These are phyloP conservation scores for Atrina japonica DNA, from an alignment of 2,888 invertebrate species.

Conservation along the genomic window DNA sequence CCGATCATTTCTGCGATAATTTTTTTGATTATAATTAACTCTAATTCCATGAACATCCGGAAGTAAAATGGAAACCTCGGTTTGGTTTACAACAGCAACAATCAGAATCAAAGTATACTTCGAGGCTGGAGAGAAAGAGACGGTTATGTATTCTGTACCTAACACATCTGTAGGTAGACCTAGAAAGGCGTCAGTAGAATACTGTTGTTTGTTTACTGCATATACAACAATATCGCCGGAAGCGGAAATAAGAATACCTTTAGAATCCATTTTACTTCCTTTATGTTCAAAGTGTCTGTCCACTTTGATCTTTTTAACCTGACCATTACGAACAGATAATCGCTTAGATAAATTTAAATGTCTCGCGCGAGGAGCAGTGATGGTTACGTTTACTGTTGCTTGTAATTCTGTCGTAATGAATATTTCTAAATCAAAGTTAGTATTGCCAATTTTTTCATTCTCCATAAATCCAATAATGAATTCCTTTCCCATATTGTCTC, in stretches of 20 bases:
- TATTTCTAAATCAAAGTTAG: neutral
- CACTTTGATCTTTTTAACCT: neutral
- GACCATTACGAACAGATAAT: neutral
- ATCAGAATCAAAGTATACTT: slow-evolving; percentile 37
- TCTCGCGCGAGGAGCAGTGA: neutral
- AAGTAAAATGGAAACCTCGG: slow-evolving; percentile 4
- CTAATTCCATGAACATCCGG: too few relatives aligned
- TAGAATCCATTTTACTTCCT: neutral
- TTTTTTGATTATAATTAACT: too few relatives aligned
- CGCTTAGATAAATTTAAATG: neutral
- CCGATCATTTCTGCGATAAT: too few relatives aligned
- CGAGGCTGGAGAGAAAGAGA: slow-evolving; percentile 38
- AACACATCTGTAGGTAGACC: slow-evolving; percentile 53
- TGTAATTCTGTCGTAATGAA: slow-evolving; percentile 4
- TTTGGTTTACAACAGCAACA: slow-evolving; percentile 39
- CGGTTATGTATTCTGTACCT: slow-evolving; percentile 51
- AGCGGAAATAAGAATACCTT: slow-evolving; percentile 35
- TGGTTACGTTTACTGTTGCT: neutral
- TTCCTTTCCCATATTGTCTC: neutral
- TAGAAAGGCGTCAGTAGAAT: slow-evolving; percentile 52
- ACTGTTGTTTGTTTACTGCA: slow-evolving; percentile 52
- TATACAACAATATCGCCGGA: slow-evolving; percentile 51
- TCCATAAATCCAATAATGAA: slow-evolving; percentile 10
- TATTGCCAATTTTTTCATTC: neutral
- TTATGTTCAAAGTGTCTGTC: neutral